A percentile compares a stretch with the other conserved stretches of the same genome.
These are phyloP conservation scores for Invenusta paracnida DNA, from an alignment of 2,888 invertebrate genomes.

Conservation along the genomic window DNA sequence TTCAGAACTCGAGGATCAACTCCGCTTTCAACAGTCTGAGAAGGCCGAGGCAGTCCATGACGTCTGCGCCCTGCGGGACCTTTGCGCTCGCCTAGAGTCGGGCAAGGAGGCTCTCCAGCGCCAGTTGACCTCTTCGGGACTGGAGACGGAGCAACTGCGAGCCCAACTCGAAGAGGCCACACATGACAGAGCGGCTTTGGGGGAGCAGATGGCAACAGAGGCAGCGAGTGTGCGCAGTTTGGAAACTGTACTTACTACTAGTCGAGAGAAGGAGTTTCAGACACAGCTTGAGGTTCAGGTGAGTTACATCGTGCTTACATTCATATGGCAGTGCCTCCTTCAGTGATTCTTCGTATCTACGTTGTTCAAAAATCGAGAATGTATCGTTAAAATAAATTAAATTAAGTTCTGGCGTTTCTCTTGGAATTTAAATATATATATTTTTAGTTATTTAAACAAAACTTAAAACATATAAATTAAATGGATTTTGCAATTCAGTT, in stretches of 20 bases:
- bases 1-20: conserved; percentile 54
- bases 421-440: too few relatives aligned
- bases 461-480: too few relatives aligned
- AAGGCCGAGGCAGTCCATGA: conserved; percentile 56
- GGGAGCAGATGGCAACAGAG: conserved; percentile 39
- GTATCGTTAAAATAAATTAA: too few relatives aligned
- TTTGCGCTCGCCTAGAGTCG: conserved; percentile 57
- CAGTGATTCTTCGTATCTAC: too few relatives aligned
- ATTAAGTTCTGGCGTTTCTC: too few relatives aligned
- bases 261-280: conserved; percentile 60
- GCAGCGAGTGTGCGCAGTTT: conserved; percentile 50
- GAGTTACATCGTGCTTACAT: conserved; percentile 53
- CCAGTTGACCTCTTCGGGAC: conserved; percentile 54
- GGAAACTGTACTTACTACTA: conserved; percentile 56
- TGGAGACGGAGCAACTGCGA: conserved; percentile 59
- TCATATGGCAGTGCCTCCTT: too few relatives aligned
- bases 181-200: conserved; percentile 36
- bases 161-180: conserved; percentile 33
- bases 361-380: too few relatives aligned
- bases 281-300: conserved; percentile 58
- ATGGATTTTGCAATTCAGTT: too few relatives aligned
- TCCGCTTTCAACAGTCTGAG: conserved; percentile 51
- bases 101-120: conserved; percentile 57
- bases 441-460: too few relatives aligned
- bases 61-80: conserved; percentile 56